Percentiles rank a stretch among this genome's conserved stretches.
phyloP scores from a whole-genome alignment of 1,140 invertebrate species.

The Kradibia gibbosae region DNA sequence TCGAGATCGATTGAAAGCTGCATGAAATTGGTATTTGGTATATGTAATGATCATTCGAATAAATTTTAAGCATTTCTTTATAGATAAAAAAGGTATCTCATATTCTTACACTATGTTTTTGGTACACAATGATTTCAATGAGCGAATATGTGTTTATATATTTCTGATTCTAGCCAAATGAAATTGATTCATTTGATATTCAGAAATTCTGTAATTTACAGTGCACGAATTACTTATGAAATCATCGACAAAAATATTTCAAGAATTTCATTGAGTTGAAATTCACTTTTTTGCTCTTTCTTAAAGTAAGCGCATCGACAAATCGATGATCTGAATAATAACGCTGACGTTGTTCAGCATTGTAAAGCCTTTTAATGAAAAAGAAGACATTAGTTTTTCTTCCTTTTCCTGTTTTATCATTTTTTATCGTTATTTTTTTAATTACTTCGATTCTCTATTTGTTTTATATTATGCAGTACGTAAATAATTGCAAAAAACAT shows the following conservation, averaged over 20 bases:
- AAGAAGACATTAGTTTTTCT: slow-evolving; percentile 51
- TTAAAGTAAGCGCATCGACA: slow-evolving; percentile 1
- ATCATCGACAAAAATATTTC: slow-evolving; percentile 9
- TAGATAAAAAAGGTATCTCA: not conserved
- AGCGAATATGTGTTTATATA: not conserved
- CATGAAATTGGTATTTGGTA: slow-evolving; percentile 20
- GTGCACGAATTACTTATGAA: not conserved
- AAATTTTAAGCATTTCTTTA: slow-evolving; percentile 16
- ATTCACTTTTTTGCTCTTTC: not conserved
- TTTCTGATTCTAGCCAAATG: slow-evolving; percentile 8
- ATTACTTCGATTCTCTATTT: not conserved
- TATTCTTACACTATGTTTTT: slow-evolving; percentile 2
- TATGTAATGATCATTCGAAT: slow-evolving; percentile 25
- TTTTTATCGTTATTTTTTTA: slow-evolving; percentile 1
- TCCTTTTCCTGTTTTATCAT: slow-evolving; percentile 50
- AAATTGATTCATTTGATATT: not conserved
- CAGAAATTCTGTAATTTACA: slow-evolving; percentile 6
- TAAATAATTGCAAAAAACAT: slow-evolving; percentile 72
- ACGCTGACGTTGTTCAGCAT: not conserved
- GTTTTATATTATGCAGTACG: slow-evolving; percentile 62
- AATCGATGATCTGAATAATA: slow-evolving; percentile 16
- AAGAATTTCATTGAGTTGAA: not conserved
- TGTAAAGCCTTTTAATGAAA: slow-evolving; percentile 20
- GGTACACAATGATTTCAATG: slow-evolving; percentile 13
- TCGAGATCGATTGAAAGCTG: slow-evolving; percentile 48